Conservation (phyloP, 2,888 invertebrate species). For the Eupeodes luniger region DNA sequence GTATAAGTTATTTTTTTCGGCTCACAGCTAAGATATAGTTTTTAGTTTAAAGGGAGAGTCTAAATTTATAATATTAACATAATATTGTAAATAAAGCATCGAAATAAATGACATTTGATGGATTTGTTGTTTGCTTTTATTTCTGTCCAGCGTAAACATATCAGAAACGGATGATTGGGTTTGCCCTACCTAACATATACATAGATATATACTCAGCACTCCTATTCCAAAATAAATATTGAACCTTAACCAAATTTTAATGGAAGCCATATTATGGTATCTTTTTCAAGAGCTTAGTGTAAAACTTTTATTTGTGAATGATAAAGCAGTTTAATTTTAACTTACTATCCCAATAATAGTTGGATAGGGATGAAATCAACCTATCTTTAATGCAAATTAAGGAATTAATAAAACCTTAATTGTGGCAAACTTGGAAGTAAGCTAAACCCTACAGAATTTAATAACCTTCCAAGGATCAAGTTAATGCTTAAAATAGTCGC, state of each 20-base stretch:
- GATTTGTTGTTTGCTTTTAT: conserved; percentile 40
- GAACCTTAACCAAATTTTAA: conserved; percentile 31
- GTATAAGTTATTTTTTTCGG: not conserved
- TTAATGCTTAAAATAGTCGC: conserved; percentile 25
- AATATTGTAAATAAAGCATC: conserved; percentile 56
- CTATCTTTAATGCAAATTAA: conserved; percentile 34
- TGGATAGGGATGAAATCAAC: not conserved
- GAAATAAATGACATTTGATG: conserved; percentile 62
- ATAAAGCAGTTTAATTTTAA: conserved; percentile 8
- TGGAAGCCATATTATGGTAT: conserved; percentile 1
- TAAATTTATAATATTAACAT: not conserved
- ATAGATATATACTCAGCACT: not conserved
- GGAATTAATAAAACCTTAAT: conserved; percentile 38
- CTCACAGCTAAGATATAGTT: not conserved
- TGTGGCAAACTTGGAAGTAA: not conserved
- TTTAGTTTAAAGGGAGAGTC: conserved; percentile 1
- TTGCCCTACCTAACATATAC: not conserved
- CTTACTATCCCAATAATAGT: not conserved
- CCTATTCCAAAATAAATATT: conserved; percentile 4
- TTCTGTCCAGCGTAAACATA: conserved; percentile 7
- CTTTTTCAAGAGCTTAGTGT: not conserved
- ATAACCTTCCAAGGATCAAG: conserved; percentile 27
- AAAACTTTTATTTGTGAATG: not conserved
- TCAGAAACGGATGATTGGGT: not conserved
- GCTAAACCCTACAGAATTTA: conserved; percentile 4